A percentile compares a stretch with the other conserved stretches of the same genome.
Conservation (phyloP, 2,113 vertebrate species). For the Cacatua alba region DNA sequence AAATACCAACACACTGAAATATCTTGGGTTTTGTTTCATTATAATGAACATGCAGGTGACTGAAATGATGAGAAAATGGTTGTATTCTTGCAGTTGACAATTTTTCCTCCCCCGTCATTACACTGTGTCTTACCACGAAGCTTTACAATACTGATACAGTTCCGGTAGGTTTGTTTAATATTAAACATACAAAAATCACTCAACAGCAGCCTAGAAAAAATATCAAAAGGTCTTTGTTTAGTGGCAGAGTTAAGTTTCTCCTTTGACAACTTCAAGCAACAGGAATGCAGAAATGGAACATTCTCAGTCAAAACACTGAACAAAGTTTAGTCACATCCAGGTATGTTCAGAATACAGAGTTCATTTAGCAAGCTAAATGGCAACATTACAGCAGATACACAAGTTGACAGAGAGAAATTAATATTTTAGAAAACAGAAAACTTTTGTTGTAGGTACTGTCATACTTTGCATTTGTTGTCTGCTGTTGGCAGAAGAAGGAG, state of each 20-base stretch:
- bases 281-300: constrained; percentile 56
- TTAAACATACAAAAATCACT: constrained; percentile 44
- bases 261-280: constrained; percentile 60
- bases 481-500: not conserved
- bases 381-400: not conserved
- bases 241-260: constrained; percentile 47
- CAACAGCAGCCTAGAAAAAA: constrained; percentile 35
- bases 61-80: not conserved
- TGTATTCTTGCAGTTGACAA: not conserved
- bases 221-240: constrained; percentile 64
- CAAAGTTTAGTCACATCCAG: not conserved
- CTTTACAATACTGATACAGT: not conserved
- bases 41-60: not conserved
- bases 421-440: not conserved
- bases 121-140: not conserved
- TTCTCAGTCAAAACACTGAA: constrained; percentile 23
- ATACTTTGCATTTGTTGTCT: not conserved
- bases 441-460: not conserved
- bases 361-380: not conserved
- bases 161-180: not conserved
- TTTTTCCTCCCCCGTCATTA: not conserved
- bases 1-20: not conserved
- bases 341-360: not conserved
- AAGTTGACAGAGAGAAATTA: not conserved
- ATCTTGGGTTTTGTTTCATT: not conserved